These are phyloP conservation scores for Atlantisia rogersi DNA, from an alignment of 2,113 vertebrate genomes.

Conservation along the genomic window DNA sequence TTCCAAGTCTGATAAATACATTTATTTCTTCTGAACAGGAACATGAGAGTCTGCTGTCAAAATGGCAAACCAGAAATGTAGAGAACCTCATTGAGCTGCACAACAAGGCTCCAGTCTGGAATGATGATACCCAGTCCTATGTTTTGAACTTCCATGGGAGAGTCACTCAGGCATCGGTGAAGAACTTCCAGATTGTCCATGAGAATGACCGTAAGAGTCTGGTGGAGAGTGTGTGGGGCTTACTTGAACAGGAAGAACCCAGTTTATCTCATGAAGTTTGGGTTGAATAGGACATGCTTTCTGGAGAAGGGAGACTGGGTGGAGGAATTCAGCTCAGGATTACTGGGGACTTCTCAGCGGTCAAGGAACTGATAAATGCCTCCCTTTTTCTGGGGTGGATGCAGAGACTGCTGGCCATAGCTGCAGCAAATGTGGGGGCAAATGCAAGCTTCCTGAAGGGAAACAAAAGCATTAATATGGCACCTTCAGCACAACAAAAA, in stretches of 20 bases:
- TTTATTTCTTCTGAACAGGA: constrained; percentile 78
- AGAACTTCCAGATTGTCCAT: constrained; percentile 98
- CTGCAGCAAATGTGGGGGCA: not conserved
- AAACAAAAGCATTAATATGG: not conserved
- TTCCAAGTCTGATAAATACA: not conserved
- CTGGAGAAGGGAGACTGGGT: not conserved
- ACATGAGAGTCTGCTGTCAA: constrained; percentile 88
- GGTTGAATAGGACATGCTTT: not conserved
- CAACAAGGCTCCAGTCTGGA: constrained; percentile 98
- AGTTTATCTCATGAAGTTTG: not conserved
- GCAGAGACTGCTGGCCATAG: not conserved
- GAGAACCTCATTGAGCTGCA: constrained; percentile 95
- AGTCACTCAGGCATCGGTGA: constrained; percentile 96
- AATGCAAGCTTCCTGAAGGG: not conserved
- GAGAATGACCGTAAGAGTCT: constrained; percentile 90
- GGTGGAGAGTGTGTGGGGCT: not conserved
- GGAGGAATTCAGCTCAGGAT: not conserved
- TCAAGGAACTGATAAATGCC: not conserved
- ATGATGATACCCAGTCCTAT: constrained; percentile 95
- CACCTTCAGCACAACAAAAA: not conserved
- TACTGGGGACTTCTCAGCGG: not conserved
- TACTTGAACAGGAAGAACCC: not conserved
- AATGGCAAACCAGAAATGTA: constrained; percentile 88
- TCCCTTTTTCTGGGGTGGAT: not conserved
- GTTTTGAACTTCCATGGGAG: constrained; percentile 97